Evolutionary conservation across 2,888 invertebrate genomes (phyloP).

Genomic region (Tridacna crocea): DNA sequence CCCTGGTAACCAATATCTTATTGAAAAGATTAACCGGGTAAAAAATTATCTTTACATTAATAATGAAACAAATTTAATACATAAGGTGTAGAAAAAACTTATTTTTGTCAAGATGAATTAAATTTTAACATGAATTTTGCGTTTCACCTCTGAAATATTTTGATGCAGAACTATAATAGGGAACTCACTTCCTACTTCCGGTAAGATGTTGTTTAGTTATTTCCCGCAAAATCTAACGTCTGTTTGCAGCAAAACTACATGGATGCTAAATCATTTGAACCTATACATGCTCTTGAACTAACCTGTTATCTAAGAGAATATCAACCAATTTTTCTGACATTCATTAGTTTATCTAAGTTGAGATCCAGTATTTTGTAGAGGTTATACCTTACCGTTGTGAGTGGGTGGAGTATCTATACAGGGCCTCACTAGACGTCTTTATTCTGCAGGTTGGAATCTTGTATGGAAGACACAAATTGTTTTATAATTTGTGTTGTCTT

Average conservation of each 20-base stretch:
- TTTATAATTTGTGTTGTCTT: too few relatives aligned
- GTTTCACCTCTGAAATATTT: conserved; percentile 6
- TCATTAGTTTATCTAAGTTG: too few relatives aligned
- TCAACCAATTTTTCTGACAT: too few relatives aligned
- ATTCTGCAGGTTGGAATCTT: background rate
- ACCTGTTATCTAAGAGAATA: too few relatives aligned
- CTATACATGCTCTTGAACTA: too few relatives aligned
- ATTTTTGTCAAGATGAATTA: background rate
- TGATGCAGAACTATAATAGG: conserved; percentile 13
- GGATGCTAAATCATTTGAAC: too few relatives aligned
- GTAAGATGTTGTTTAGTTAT: conserved; percentile 5
- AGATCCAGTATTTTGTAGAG: too few relatives aligned
- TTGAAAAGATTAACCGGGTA: background rate
- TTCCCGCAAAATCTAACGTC: conserved; percentile 47
- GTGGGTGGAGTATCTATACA: conserved; percentile 6
- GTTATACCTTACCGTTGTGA: too few relatives aligned
- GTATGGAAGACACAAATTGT: background rate
- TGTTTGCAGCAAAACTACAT: background rate
- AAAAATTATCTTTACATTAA: background rate
- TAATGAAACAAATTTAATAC: background rate
- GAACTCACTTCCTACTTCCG: conserved; percentile 40
- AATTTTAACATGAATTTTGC: background rate
- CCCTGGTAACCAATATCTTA: conserved; percentile 37
- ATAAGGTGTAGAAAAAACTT: too few relatives aligned
- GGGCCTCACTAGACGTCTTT: background rate